Evolutionary conservation across 2,797 vertebrate species (phyloP).

Genomic region (Lemur catta): DNA sequence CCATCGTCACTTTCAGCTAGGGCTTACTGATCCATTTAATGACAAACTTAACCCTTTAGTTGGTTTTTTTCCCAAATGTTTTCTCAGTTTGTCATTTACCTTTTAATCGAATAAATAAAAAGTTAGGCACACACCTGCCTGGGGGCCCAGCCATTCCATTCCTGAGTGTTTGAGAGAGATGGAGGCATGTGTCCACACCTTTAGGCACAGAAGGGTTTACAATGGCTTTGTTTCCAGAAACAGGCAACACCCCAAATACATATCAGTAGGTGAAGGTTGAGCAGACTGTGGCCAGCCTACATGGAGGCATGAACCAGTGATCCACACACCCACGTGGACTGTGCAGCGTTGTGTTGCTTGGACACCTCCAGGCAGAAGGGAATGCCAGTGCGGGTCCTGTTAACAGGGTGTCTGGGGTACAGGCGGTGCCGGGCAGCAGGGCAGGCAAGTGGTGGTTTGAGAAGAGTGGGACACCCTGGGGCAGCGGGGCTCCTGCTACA

Average conservation of each 20-base stretch:
- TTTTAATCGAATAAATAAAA: not conserved
- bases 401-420: not conserved
- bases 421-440: not conserved
- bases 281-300: not conserved
- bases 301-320: no score
- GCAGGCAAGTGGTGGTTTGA: not conserved
- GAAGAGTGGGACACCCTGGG: not conserved
- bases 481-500: not conserved
- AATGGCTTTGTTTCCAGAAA: not conserved
- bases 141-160: not conserved
- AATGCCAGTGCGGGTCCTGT: not conserved
- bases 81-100: not conserved
- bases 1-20: not conserved
- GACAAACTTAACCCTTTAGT: not conserved
- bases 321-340: not conserved
- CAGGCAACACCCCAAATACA: not conserved
- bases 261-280: not conserved
- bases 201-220: not conserved
- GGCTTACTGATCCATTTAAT: not conserved
- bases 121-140: not conserved
- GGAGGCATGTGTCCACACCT: not conserved
- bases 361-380: not conserved
- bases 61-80: not conserved
- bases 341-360: no score
- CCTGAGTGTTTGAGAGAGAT: not conserved